A percentile compares a stretch with the other conserved stretches of the same genome.
Evolutionary conservation across 2,113 vertebrate genomes (phyloP).

Genomic region (Anoura caudifer): DNA sequence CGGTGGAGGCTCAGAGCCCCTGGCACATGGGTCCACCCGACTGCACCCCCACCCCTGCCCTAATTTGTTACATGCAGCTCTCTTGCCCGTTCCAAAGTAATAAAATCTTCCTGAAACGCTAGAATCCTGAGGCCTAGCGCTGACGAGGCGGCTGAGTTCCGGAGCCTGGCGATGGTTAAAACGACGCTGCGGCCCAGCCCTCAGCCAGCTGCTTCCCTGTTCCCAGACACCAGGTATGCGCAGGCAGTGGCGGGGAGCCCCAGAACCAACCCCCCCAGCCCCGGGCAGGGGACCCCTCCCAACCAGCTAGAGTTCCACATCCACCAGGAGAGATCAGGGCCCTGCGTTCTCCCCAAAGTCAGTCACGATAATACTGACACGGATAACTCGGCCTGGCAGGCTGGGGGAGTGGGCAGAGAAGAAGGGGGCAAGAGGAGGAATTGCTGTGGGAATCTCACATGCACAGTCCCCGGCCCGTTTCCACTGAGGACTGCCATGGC

Average conservation of each 20-base stretch:
- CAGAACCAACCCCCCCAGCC: background rate
- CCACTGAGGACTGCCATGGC: conserved; percentile 61
- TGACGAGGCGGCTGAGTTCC: background rate
- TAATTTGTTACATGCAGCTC: conserved; percentile 36
- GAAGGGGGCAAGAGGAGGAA: accelerated
- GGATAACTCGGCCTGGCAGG: background rate
- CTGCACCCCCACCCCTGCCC: background rate
- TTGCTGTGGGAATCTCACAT: background rate
- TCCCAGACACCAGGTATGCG: background rate
- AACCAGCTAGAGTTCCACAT: background rate
- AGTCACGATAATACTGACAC: background rate
- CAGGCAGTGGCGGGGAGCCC: background rate
- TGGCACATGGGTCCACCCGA: background rate
- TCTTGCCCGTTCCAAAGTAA: conserved; percentile 54
- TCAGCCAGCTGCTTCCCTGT: background rate
- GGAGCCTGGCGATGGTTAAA: background rate
- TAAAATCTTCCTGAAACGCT: conserved; percentile 66
- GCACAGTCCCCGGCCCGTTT: conserved; percentile 13
- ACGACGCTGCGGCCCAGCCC: background rate
- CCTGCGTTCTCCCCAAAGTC: background rate
- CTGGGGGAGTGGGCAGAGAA: accelerated
- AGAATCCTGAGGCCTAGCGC: conserved; percentile 48
- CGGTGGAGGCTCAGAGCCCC: background rate
- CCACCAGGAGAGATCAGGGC: background rate
- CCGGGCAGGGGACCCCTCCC: accelerated